Base-by-base conservation (phyloP, 1,140 invertebrate species). In the Eupristina koningsbergeri region DNA sequence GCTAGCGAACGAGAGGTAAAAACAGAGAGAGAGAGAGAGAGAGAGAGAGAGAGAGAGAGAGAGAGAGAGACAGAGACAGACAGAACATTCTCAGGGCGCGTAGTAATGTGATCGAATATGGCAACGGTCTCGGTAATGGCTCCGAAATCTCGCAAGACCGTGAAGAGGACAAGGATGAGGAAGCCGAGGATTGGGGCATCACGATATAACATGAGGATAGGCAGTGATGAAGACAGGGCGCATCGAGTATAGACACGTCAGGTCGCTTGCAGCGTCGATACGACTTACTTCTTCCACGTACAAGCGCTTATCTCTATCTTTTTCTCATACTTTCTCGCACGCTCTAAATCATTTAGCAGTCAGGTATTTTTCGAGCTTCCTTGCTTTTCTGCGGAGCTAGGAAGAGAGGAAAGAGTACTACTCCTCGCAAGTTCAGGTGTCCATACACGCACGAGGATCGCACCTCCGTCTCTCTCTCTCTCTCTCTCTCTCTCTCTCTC, bases 191-290 rank as follows among this genome's bases (percentile, higher is more conserved):
- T n/a, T n/a, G n/a, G n/a, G n/a, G n/a, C n/a, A n/a, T n/a, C n/a
- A n/a, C n/a, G n/a, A n/a, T n/a, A n/a, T n/a, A n/a, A n/a, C n/a
- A n/a, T n/a, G n/a, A n/a, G n/a, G 11, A 45, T 5, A 45, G 41
- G 11, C 22, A 77, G 53, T 34, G 47, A 87, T 84, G 86, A 84
- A 84, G 84, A 86, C 87, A 87, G 86, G 87, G 87, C 87, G 76
- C 76, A 64, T 85, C 85, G 80, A 82, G 82, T 53, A 75, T 80
- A 80, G 83, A 85, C 79, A 81, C 81, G 83, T 80, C 82, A 63
- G 73, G 76, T 78, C 76, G 74, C 5, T 58, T 50, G 73, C 77
- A 22, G 61, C 77, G 61, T 79, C 77, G 61, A 67, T 45, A n/a
- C 63, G n/a, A 15, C 36, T 67, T 67, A 67, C 64, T 39, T 79